Base-by-base conservation (phyloP, 2,797 vertebrate species). In the Poecilia picta region DNA sequence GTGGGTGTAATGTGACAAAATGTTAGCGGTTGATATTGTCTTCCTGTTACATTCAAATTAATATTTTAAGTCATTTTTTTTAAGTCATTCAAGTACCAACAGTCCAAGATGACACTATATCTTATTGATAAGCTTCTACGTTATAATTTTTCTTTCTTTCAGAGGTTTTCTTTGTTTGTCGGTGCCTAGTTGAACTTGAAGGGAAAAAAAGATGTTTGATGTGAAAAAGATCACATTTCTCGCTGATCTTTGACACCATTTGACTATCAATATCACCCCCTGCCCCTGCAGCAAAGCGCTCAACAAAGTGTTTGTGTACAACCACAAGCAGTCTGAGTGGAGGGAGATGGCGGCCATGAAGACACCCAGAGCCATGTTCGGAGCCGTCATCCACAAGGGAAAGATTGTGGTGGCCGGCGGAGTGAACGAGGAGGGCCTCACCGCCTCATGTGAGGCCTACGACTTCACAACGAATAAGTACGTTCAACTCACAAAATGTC, bases 291-390 rank as follows among this genome's bases (percentile, higher is more conserved):
- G 98, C 93, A 99, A 98, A 96, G 98, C 97, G 83, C 95, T 99
- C 77, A 99, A 97, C 86, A 97, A 98, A 89, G 84, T 97, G 91
- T 99, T 99, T 83, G 94, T 91, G 13, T 98, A 98, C 96, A 99
- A 98, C 91, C 96, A 98, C 82, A 99, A 99, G 94, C 98, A 98
- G 93, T 96, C 97, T 8, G 98, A 99, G 87, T 99, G 98, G 98
- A 96, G 96, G 89, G 98, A 99, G 89, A 90, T 98, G 85, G 96
- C 97, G 15, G 97, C 97, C 25, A 99, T 99, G 98, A 98, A 97
- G 94, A 97, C 95, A 0, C 93, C 97, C 88, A 96, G 98, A 81
- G 97, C 98, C 0, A 99, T 99, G 98, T 99, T 99, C 72, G 98
- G 97, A n/a, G 95, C 96, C 0, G 91, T 96, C 5, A 18, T 98